A percentile compares a stretch with the other conserved stretches of the same genome.
phyloP scores from a whole-genome alignment of 2,113 vertebrate species.

The Illadopsis cleaveri region DNA sequence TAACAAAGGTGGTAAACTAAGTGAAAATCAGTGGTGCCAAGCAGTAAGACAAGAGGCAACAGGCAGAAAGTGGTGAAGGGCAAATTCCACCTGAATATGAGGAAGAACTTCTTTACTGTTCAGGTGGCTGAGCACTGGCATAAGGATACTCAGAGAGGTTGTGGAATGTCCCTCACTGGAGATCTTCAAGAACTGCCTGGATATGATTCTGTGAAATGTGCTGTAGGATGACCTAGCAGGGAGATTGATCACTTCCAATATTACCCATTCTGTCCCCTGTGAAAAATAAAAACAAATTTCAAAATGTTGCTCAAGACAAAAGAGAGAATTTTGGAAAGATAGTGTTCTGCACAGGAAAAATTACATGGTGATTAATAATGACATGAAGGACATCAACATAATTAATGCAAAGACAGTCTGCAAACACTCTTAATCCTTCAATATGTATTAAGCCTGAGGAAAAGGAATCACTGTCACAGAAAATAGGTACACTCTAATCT shows the following conservation, averaged over 20 bases:
- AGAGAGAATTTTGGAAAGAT: background rate
- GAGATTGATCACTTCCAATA: background rate
- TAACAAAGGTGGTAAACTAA: background rate
- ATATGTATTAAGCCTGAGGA: background rate
- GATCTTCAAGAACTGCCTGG: background rate
- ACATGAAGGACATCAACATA: background rate
- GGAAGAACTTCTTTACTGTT: background rate
- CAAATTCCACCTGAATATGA: background rate
- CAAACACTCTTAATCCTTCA: background rate
- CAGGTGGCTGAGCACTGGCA: accelerated
- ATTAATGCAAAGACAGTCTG: background rate
- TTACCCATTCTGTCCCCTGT: background rate
- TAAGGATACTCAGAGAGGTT: background rate
- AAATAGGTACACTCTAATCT: background rate
- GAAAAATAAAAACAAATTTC: background rate
- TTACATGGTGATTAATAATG: background rate
- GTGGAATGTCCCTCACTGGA: background rate
- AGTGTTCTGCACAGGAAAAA: background rate
- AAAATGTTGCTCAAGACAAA: background rate
- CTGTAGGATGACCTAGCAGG: background rate
- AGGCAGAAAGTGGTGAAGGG: background rate
- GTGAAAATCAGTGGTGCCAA: background rate
- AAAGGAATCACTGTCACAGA: background rate
- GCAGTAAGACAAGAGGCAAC: background rate
- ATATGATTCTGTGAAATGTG: no score